Base-by-base conservation (phyloP, 2,113 vertebrate species). In the Lethenteron reissneri region DNA sequence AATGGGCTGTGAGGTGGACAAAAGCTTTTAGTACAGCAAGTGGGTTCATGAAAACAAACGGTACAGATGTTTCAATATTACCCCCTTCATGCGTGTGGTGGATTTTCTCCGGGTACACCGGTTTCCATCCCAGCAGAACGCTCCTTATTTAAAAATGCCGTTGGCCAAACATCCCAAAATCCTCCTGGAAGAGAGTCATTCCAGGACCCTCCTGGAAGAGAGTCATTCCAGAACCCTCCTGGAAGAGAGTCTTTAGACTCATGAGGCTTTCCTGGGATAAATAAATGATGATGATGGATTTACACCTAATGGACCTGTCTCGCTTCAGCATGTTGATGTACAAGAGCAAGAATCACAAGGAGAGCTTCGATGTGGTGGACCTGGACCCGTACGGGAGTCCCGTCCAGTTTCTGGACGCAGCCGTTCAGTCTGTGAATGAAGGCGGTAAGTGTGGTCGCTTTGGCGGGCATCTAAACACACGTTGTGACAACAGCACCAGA, bases 381-480 rank as follows among this genome's bases (percentile, higher is more conserved):
- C 81, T 96, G 75, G 91, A 95, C 72, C 90, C 91, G 0, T 95
- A 95, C 0, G 89, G 91, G 2, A 95, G 90, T 79, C 88, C 91
- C 0, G 75, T 86, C 1, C 64, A 75, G 5, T 96, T 95, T 76
- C 78, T 96, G 72, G 91, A 96, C 1, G 86, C 90, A 0, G 90
- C 89, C 0, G 86, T 96, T 14, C 91, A 94, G 81, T 82, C 87
- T 0, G 85, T 94, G 71, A 79, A 82, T 3, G 88, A 95, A 14
- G 91, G 89, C 81, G 91, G 91, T 90, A 75, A 77, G 83, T 15
- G n/a, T 10, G 21, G 14, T 5, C 6, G 41, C 41, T 41, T 41
- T 41, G 41, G 6, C 41, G 41, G 41, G 41, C 41, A 6, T 41
- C 41, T 41, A 41, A 41, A 41, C 41, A 41, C 41, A 41, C 6